These are phyloP conservation scores for Halictus rubicundus DNA, from an alignment of 1,140 invertebrate species.

Conservation along the genomic window DNA sequence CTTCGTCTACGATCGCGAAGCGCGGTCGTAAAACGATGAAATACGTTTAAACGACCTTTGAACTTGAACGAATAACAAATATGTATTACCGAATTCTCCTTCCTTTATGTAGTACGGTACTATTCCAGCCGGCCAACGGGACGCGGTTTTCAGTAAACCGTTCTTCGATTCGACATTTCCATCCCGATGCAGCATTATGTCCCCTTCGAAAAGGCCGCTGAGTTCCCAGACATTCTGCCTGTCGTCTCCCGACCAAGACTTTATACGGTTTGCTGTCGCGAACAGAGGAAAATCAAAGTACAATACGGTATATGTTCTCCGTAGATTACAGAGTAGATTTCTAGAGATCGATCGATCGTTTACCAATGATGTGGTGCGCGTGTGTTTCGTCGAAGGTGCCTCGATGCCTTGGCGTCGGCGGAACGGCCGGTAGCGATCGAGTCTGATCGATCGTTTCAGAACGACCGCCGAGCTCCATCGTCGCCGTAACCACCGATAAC, in stretches of 20 bases:
- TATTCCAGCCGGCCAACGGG: conserved; percentile 84
- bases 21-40: too few species aligned
- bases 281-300: background rate
- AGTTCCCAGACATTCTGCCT: conserved; percentile 80
- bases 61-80: background rate
- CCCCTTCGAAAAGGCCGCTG: conserved; percentile 82
- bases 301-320: too few species aligned
- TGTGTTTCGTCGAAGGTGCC: conserved; percentile 52
- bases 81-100: conserved; percentile 83
- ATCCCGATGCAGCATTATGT: conserved; percentile 80
- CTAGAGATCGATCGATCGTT: background rate
- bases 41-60: too few species aligned
- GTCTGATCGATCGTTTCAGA: conserved; percentile 17
- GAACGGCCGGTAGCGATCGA: conserved; percentile 27
- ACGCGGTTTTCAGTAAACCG: conserved; percentile 82
- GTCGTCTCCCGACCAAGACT: conserved; percentile 70
- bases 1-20: conserved; percentile 70
- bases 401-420: conserved; percentile 55
- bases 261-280: conserved; percentile 61
- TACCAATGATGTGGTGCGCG: conserved; percentile 61
- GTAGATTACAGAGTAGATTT: background rate
- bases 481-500: background rate
- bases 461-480: background rate
- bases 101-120: conserved; percentile 84
- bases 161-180: conserved; percentile 78